A percentile compares a stretch with the other conserved stretches of the same genome.
Evolutionary conservation across 2,888 invertebrate species (phyloP).

Genomic region (Drosophila nr. medialis): DNA sequence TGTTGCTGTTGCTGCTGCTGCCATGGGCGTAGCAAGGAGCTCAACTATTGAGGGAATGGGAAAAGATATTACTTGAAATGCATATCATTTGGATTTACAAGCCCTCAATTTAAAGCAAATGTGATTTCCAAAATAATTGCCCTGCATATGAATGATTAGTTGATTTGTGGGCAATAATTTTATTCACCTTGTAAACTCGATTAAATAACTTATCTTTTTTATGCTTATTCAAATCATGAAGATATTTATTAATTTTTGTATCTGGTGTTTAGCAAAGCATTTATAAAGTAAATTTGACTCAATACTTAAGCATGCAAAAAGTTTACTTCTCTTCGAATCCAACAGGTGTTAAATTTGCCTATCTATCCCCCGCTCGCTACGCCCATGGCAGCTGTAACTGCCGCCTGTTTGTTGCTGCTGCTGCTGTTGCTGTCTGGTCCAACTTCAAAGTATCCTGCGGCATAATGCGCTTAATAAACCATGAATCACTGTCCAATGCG

Average conservation of each 20-base stretch:
- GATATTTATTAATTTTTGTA: neutral
- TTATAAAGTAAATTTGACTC: neutral
- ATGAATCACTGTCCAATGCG: conserved; percentile 82
- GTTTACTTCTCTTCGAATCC: neutral
- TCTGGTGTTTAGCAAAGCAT: neutral
- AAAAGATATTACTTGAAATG: neutral
- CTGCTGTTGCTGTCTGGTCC: conserved; percentile 32
- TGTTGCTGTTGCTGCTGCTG: conserved; percentile 7
- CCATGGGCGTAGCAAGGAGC: conserved; percentile 6
- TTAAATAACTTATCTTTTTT: neutral
- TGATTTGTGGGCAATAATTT: neutral
- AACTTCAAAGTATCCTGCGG: conserved; percentile 81
- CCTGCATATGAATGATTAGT: neutral
- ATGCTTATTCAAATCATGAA: neutral
- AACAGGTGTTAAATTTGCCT: neutral
- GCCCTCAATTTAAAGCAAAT: neutral
- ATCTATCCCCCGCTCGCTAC: neutral
- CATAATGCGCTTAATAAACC: conserved; percentile 84
- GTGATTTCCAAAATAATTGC: neutral
- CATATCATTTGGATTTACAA: neutral
- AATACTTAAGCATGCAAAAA: neutral
- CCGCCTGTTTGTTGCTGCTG: conserved; percentile 6
- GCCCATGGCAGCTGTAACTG: conserved; percentile 18
- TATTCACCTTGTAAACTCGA: neutral
- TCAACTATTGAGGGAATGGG: neutral